Base-by-base conservation (phyloP, 1,140 invertebrate species). In the Calliphora vicina region DNA sequence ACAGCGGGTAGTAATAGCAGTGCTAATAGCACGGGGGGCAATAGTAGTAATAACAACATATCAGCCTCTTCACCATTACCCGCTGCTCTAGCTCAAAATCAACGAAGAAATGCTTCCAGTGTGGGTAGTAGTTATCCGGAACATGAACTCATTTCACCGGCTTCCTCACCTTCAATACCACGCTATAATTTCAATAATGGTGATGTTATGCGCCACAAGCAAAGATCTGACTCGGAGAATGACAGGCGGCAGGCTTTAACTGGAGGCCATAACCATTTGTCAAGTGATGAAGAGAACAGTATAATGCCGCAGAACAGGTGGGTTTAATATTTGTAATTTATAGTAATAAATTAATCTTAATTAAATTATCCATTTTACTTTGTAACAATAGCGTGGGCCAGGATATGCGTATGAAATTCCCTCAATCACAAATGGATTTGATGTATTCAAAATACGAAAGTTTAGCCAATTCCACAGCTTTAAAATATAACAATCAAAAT, bases 341-440 rank as follows among this genome's bases (percentile, higher is more conserved):
- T n/a, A 67, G 10, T 12, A 73, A 29, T 8, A 67, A 25, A 9
- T 26, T 12, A 29, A 81, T 8, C 9, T 17, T 50, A 35, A 35
- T 67, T 57, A 76, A 27, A 50, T 50, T 10, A 20, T n/a, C 17
- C 12, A 15, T 43, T 8, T 26, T 73, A 15, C 13, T 78, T 35
- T 29, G 13, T 74, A 74, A 29, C 13, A 42, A 9, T 50, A 89
- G 88, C 61, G 85, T 87, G 15, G 87, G 87, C 1, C 88, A 90
- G 80, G 88, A 90, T 78, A 90, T 89, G 89, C 88, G 89, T 67
- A 90, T 90, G 89, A 91, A 91, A 85, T 91, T 90, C 85, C 87
- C 87, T 5, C 88, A 89, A 61, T 88, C 90, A 2, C 90, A 91
- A 85, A 90, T 91, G 85, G 90, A 91, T 83, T 85, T 91, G 15